Conservation (phyloP, 2,113 vertebrate species). For the Propithecus coquereli region DNA sequence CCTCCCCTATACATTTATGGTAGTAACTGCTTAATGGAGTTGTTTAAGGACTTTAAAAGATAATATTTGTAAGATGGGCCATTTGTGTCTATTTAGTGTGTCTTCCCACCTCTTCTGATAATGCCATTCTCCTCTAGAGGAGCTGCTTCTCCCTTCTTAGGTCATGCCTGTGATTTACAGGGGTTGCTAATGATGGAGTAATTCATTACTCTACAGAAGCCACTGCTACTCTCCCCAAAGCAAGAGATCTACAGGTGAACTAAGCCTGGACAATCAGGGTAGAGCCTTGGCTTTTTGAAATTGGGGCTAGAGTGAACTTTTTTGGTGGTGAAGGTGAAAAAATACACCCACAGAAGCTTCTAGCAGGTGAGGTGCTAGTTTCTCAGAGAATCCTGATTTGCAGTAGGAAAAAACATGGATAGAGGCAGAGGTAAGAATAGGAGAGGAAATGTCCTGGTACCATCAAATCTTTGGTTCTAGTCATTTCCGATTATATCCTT, state of each 20-base stretch:
- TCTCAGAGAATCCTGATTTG: neutral
- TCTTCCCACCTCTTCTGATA: neutral
- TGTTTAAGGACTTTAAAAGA: slow-evolving; percentile 9
- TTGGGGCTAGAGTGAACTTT: neutral
- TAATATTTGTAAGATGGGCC: neutral
- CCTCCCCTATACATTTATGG: neutral
- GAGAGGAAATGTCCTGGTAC: neutral
- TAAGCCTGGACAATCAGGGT: neutral
- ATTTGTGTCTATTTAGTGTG: neutral
- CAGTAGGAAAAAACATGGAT: neutral
- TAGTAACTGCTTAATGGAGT: neutral
- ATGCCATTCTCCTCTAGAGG: neutral
- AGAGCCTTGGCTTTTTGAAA: neutral
- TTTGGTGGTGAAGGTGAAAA: neutral
- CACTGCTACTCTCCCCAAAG: neutral
- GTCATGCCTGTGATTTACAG: neutral
- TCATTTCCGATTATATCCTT: neutral
- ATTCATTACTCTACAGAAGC: neutral
- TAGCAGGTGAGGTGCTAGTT: neutral
- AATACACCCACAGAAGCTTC: neutral
- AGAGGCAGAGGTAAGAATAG: neutral
- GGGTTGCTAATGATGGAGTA: neutral
- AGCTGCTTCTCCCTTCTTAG: neutral
- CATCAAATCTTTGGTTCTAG: neutral
- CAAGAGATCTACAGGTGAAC: neutral